Evolutionary conservation across 1,140 invertebrate species (phyloP).

Genomic region (Holotrichia oblita): DNA sequence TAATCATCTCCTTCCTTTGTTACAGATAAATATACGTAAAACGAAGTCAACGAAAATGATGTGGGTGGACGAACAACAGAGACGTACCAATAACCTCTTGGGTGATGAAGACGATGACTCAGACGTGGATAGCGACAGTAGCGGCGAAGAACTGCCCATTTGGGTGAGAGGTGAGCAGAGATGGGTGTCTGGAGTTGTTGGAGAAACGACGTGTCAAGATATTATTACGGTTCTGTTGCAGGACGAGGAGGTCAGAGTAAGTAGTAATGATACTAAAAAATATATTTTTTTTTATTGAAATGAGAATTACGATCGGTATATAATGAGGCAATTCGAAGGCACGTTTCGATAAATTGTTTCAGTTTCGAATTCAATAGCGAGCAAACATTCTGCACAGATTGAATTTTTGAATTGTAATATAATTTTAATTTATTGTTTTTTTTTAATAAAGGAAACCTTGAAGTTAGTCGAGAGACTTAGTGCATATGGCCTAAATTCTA

Average conservation of each 20-base stretch:
- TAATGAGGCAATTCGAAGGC: neutral
- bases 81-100: constrained; percentile 34
- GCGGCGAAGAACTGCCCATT: constrained; percentile 76
- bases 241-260: constrained; percentile 60
- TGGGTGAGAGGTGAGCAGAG: constrained; percentile 78
- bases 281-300: neutral
- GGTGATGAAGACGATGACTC: constrained; percentile 54
- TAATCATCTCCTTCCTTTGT: neutral
- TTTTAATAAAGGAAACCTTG: no score
- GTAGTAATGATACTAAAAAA: constrained; percentile 33
- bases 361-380: no score
- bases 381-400: no score
- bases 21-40: constrained; percentile 23
- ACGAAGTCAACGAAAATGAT: constrained; percentile 47
- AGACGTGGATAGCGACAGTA: constrained; percentile 54
- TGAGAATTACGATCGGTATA: neutral
- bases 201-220: constrained; percentile 80
- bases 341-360: no score
- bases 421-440: no score
- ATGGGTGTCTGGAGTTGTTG: constrained; percentile 80
- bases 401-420: no score
- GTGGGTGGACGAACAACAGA: constrained; percentile 54
- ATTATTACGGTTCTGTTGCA: constrained; percentile 74
- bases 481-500: no score
- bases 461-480: no score